These are phyloP conservation scores for Pelecanoides urinatrix DNA, from an alignment of 2,113 vertebrate genomes.

Conservation along the genomic window DNA sequence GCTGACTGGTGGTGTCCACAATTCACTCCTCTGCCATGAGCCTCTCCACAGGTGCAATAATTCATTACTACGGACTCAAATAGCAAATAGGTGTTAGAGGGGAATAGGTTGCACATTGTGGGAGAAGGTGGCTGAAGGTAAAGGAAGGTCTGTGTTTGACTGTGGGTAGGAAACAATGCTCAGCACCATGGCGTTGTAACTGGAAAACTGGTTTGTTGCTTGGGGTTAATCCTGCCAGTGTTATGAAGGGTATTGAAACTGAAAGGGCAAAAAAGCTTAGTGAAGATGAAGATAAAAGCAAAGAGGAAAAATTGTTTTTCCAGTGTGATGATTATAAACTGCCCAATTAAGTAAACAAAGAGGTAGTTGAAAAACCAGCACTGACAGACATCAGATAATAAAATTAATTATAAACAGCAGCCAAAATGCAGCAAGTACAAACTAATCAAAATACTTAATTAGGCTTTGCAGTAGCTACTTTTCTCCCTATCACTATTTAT, in stretches of 20 bases:
- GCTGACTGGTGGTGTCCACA: not conserved
- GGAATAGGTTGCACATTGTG: not conserved
- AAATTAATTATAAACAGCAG: constrained; percentile 51
- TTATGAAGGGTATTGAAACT: not conserved
- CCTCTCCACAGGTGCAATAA: not conserved
- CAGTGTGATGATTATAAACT: constrained; percentile 15
- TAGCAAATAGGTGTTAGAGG: not conserved
- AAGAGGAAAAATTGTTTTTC: not conserved
- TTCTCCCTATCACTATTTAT: constrained; percentile 18
- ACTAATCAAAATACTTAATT: constrained; percentile 60
- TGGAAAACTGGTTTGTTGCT: not conserved
- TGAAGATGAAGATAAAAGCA: not conserved
- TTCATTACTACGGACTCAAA: not conserved
- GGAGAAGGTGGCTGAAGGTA: not conserved
- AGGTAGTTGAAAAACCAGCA: not conserved
- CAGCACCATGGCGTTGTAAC: not conserved
- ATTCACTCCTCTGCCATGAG: not conserved
- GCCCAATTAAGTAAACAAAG: constrained; percentile 48
- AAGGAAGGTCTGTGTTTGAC: not conserved
- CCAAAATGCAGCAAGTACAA: not conserved
- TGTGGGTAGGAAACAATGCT: not conserved
- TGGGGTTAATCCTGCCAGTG: not conserved
- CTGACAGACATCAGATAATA: constrained; percentile 37
- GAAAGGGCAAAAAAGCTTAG: constrained; percentile 12
- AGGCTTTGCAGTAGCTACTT: constrained; percentile 39